Percentiles rank a stretch among this genome's conserved stretches.
These are phyloP conservation scores for Pseudonaja textilis DNA, from an alignment of 2,113 vertebrate genomes.

Conservation along the genomic window DNA sequence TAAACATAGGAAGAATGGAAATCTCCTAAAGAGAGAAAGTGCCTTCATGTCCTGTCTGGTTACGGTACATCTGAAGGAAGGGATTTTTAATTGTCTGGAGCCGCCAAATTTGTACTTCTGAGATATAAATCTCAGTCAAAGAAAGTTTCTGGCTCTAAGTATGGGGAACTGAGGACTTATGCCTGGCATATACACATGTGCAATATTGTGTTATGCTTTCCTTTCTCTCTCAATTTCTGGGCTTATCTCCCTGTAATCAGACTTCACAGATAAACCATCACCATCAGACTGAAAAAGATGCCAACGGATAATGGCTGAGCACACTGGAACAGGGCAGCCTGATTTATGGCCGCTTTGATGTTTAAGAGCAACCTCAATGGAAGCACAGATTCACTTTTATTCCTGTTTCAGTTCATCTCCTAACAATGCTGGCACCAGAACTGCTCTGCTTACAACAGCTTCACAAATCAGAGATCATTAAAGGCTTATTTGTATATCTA, in stretches of 20 bases:
- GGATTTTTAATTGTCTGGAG: neutral
- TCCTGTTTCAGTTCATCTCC: neutral
- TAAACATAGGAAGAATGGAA: neutral
- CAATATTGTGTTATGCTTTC: neutral
- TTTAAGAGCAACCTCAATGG: neutral
- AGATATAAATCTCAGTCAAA: neutral
- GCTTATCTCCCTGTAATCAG: neutral
- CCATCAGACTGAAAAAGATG: neutral
- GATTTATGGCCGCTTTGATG: slow-evolving; percentile 16
- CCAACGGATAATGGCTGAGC: neutral
- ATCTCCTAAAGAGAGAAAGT: neutral
- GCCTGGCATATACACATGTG: neutral
- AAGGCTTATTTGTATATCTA: slow-evolving; percentile 13
- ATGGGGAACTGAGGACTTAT: neutral
- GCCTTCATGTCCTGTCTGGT: neutral
- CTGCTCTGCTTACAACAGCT: neutral
- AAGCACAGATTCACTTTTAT: neutral
- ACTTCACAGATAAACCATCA: neutral
- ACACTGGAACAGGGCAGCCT: neutral
- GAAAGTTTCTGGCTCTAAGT: neutral
- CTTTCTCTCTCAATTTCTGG: neutral
- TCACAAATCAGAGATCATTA: slow-evolving; percentile 23
- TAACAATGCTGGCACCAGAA: neutral
- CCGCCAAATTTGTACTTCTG: neutral
- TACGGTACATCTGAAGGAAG: neutral